Evolutionary conservation across 64 coral and sea anemone genomes (phyloP).

Genomic region (Actinia tenebrosa): DNA sequence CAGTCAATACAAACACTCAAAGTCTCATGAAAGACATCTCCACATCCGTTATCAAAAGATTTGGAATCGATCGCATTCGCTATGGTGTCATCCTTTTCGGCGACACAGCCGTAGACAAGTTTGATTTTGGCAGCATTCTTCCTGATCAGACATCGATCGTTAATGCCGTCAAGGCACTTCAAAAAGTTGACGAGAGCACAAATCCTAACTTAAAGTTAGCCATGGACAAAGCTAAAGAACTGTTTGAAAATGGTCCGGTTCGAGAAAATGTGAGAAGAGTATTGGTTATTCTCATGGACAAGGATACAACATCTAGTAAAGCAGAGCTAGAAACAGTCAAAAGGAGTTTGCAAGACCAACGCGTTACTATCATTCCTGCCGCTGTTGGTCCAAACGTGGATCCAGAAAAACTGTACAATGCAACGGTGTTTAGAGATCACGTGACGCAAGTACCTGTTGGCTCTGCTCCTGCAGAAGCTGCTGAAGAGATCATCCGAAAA

Average conservation of each 20-base stretch:
- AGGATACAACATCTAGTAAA: background rate
- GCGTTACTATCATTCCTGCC: conserved; percentile 23
- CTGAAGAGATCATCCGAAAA: conserved; percentile 5
- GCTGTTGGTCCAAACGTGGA: conserved; percentile 10
- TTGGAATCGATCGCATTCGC: conserved; percentile 21
- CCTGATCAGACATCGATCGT: conserved; percentile 16
- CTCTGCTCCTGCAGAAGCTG: background rate
- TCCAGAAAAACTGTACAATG: background rate
- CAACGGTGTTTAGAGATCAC: conserved; percentile 7
- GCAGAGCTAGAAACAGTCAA: background rate
- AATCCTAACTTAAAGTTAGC: background rate
- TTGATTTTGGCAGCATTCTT: conserved; percentile 4
- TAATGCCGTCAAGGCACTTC: background rate
- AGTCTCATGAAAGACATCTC: conserved; percentile 32
- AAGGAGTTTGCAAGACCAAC: background rate
- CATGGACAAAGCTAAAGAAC: background rate
- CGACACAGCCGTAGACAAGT: background rate
- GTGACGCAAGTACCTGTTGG: background rate
- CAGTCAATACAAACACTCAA: background rate
- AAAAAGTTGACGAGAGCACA: background rate
- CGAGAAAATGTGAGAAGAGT: conserved; percentile 27
- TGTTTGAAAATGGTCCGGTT: conserved; percentile 7
- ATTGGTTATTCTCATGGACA: conserved; percentile 43
- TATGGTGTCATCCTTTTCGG: conserved; percentile 43
- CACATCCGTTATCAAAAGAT: conserved; percentile 25